A percentile compares a stretch with the other conserved stretches of the same genome.
Evolutionary conservation across 30 jellyfish, hydroid and myxozoan genomes (phyloP).

Genomic region (Aurelia aurita complex sp. Pacific): DNA sequence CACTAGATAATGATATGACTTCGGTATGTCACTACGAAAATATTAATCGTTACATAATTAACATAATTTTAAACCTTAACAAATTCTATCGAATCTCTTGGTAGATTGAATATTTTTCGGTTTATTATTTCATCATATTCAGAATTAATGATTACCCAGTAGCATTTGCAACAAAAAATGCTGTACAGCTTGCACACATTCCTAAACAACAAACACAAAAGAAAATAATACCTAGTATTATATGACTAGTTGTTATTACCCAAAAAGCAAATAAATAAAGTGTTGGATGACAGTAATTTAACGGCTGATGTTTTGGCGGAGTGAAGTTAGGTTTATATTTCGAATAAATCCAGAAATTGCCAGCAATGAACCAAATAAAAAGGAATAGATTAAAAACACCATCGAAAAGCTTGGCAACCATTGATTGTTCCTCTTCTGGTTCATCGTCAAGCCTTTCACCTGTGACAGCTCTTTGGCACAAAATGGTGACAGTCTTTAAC

Average conservation of each 20-base stretch:
- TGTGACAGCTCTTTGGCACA: conserved; percentile 81
- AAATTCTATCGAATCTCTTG: too few relatives aligned
- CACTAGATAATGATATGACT: too few relatives aligned
- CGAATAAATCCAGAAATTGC: conserved; percentile 96
- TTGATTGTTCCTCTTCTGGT: conserved; percentile 74
- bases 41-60: too few relatives aligned
- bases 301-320: conserved; percentile 97
- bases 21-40: too few relatives aligned
- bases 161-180: conserved; percentile 89
- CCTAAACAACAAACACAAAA: conserved; percentile 98
- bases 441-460: conserved; percentile 62
- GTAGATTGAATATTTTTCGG: too few relatives aligned
- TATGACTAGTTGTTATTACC: conserved; percentile 90
- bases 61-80: too few relatives aligned
- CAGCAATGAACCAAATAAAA: conserved; percentile 98
- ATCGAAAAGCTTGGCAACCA: conserved; percentile 76
- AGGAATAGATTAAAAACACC: conserved; percentile 90
- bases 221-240: conserved; percentile 83
- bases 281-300: conserved; percentile 90
- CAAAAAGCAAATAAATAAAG: conserved; percentile 92
- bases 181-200: conserved; percentile 98
- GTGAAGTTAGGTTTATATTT: conserved; percentile 85
- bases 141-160: background rate
- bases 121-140: too few relatives aligned
- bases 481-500: conserved; percentile 74